Conservation (phyloP, 64 coral and sea anemone genomes). For the Porites lutea region DNA sequence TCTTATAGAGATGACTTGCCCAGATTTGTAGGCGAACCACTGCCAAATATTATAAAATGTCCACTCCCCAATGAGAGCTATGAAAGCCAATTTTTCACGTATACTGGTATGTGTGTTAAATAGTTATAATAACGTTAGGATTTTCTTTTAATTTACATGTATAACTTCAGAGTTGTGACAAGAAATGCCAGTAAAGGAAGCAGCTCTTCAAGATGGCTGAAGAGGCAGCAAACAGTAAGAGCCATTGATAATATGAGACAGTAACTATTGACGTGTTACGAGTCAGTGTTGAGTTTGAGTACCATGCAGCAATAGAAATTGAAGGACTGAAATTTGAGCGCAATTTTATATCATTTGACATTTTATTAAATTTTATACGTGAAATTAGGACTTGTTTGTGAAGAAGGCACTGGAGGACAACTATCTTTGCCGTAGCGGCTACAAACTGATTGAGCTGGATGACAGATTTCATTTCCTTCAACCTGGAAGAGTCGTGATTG, state of each 20-base stretch:
- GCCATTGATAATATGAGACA: not conserved
- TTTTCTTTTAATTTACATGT: not conserved
- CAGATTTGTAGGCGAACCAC: no score
- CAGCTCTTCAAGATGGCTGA: conserved; percentile 88
- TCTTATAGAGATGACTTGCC: no score
- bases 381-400: conserved; percentile 85
- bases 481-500: conserved; percentile 88
- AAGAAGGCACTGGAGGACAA: conserved; percentile 74
- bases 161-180: not conserved
- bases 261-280: no score
- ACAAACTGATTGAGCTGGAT: conserved; percentile 94
- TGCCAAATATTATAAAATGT: no score
- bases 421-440: conserved; percentile 93
- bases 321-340: no score
- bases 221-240: conserved; percentile 81
- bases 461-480: conserved; percentile 82
- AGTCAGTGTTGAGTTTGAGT: no score
- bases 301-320: not conserved
- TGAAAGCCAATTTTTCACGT: no score
- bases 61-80: no score
- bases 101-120: no score
- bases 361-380: not conserved
- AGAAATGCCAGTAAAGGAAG: conserved; percentile 47
- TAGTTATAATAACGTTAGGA: no score
- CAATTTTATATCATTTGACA: no score